Percentiles rank a stretch among this genome's conserved stretches.
phyloP scores from a whole-genome alignment of 1,140 invertebrate species.

The Atopsyche davidsoni region DNA sequence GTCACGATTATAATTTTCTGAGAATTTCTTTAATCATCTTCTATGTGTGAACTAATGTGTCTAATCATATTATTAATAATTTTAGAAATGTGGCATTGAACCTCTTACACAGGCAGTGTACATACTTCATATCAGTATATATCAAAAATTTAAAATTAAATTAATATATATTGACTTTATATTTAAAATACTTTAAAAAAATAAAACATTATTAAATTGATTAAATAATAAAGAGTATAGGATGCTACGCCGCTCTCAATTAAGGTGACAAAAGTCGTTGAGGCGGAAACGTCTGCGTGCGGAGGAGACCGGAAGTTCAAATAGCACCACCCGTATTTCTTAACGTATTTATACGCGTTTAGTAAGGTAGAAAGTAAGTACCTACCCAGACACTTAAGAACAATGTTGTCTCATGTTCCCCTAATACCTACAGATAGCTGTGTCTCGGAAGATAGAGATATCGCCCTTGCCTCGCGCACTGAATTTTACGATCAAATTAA shows the following conservation, averaged over 20 bases:
- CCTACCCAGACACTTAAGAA: conserved; percentile 21
- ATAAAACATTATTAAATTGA: too few species aligned
- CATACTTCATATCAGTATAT: too few species aligned
- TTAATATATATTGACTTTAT: too few species aligned
- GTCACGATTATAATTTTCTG: too few species aligned
- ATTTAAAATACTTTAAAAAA: too few species aligned
- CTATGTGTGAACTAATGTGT: too few species aligned
- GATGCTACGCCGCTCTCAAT: conserved; percentile 16
- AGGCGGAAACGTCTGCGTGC: conserved; percentile 17
- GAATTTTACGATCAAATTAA: conserved; percentile 52
- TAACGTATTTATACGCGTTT: conserved; percentile 27
- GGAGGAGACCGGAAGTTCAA: conserved; percentile 28
- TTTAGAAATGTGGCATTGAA: too few species aligned
- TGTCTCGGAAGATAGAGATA: conserved; percentile 23
- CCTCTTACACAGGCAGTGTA: too few species aligned
- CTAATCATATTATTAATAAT: too few species aligned
- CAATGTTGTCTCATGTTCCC: conserved; percentile 28
- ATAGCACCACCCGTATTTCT: conserved; percentile 22
- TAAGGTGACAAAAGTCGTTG: conserved; percentile 26
- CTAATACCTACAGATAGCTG: conserved; percentile 14
- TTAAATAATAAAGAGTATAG: too few species aligned
- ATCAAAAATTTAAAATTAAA: too few species aligned
- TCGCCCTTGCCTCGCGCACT: conserved; percentile 24
- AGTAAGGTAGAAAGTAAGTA: conserved; percentile 10
- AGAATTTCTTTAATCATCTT: too few species aligned